Evolutionary conservation across 2,888 invertebrate species (phyloP).

Genomic region (Heterodera filipjevi): DNA sequence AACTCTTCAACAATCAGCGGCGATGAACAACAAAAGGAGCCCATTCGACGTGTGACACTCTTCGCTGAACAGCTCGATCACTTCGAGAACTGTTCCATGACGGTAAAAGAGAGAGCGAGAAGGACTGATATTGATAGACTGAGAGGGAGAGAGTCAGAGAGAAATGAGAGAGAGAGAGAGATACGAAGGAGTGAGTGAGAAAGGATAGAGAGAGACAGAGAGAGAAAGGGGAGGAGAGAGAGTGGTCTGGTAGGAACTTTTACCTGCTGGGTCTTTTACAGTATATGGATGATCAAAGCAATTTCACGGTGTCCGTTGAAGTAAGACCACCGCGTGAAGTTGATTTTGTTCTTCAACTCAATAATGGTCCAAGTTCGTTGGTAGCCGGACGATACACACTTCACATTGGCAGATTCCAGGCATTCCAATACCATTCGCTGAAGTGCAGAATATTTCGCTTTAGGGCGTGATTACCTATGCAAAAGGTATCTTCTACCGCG

Average conservation of each 20-base stretch:
- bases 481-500: slow-evolving; percentile 37
- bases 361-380: neutral
- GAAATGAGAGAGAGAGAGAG: too few relatives aligned
- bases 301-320: slow-evolving; percentile 33
- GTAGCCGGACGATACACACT: slow-evolving; percentile 40
- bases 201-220: too few relatives aligned
- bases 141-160: too few relatives aligned
- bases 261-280: neutral
- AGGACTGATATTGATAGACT: too few relatives aligned
- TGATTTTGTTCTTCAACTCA: slow-evolving; percentile 11
- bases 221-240: too few relatives aligned
- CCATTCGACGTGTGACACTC: slow-evolving; percentile 15
- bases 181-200: too few relatives aligned
- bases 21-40: neutral
- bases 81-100: slow-evolving; percentile 31
- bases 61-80: slow-evolving; percentile 26
- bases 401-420: slow-evolving; percentile 39
- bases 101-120: neutral
- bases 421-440: neutral
- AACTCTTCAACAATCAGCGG: neutral
- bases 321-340: slow-evolving; percentile 29
- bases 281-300: neutral
- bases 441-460: neutral
- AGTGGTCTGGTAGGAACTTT: neutral
- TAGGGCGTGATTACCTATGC: slow-evolving; percentile 47